Base-by-base conservation (phyloP, 2,888 invertebrate species). In the Machimus atricapillus region DNA sequence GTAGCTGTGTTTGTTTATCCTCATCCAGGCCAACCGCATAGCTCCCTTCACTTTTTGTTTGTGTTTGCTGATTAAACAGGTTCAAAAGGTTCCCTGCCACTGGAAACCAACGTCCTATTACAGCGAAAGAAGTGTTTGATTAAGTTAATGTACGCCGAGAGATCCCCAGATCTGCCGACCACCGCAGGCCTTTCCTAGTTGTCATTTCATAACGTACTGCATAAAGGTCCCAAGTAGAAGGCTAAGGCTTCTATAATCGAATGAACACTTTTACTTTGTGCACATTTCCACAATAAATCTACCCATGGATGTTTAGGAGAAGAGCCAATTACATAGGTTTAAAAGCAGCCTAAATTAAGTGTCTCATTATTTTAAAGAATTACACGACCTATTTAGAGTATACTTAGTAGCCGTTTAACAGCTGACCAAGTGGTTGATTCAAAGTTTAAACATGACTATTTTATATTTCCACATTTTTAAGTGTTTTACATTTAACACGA, bases 21-120 rank as follows among this genome's bases (percentile, higher is more conserved):
- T 37, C 16, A 43, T 34, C 19, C 14, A 66, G 27, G 8, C 19
- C 66, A 23, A 66, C 85, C 46, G 43, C 73, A 74, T 46, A 34
- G 74, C 85, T 83, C 23, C 46, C 43, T 52, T 46, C 31, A 7
- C 19, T 85, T 74, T 19, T 85, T 85, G 85, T 85, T 85, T 85
- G 74, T 46, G 27, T 85, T 85, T 74, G 74, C 85, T 85, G 85
- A 85, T 85, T 85, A 85, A 74, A 85, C 23, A 74, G 74, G 74
- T 34, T 46, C 74, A 74, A 31, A 85, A 58, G 74, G 82, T 56
- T 82, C 37, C 46, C 19, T 66, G 12, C 23, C 76, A 19, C 19
- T 76, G 34, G 37, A 40, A 40, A 52, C 82, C 56, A 52, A 52
- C 19, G n/a, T 23, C 66, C 52, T 66, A 82, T 37, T 19, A 34